These are phyloP conservation scores for Acipenser transmontanus DNA, from an alignment of 2,797 vertebrate genomes.

Conservation along the genomic window DNA sequence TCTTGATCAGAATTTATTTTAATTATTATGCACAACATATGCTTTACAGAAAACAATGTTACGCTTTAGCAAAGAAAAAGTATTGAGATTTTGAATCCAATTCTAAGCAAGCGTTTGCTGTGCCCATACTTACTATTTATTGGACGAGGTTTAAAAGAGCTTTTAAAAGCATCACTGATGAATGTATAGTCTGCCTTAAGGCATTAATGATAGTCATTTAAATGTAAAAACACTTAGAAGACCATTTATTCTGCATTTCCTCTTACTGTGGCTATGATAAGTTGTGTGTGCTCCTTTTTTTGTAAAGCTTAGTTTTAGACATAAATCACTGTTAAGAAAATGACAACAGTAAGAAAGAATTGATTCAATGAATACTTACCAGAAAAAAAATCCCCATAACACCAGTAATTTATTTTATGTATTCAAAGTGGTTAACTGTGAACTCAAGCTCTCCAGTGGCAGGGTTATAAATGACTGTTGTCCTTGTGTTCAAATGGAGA, in stretches of 20 bases:
- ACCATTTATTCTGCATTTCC: conserved; percentile 30
- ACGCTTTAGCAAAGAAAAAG: neutral
- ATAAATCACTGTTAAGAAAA: conserved; percentile 32
- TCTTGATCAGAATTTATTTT: neutral
- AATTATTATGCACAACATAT: neutral
- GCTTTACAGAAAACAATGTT: conserved; percentile 20
- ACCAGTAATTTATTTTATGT: conserved; percentile 6
- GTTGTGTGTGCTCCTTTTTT: conserved; percentile 26
- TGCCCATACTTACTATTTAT: conserved; percentile 20
- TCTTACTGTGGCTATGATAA: conserved; percentile 22
- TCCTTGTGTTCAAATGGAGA: neutral
- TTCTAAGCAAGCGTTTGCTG: conserved; percentile 10
- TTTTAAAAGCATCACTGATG: conserved; percentile 2
- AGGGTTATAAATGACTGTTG: neutral
- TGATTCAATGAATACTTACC: conserved; percentile 2
- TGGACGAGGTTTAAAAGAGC: conserved; percentile 17
- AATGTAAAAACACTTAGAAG: conserved; percentile 42
- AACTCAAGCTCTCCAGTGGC: conserved; percentile 10
- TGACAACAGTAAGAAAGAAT: conserved; percentile 1
- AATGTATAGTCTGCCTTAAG: neutral
- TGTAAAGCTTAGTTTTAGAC: conserved; percentile 19
- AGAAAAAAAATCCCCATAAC: neutral
- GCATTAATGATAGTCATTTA: conserved; percentile 21
- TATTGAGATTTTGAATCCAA: neutral
- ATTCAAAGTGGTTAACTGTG: neutral